Conservation (phyloP, 1,140 invertebrate genomes). For the Rhopalosiphum padi region DNA sequence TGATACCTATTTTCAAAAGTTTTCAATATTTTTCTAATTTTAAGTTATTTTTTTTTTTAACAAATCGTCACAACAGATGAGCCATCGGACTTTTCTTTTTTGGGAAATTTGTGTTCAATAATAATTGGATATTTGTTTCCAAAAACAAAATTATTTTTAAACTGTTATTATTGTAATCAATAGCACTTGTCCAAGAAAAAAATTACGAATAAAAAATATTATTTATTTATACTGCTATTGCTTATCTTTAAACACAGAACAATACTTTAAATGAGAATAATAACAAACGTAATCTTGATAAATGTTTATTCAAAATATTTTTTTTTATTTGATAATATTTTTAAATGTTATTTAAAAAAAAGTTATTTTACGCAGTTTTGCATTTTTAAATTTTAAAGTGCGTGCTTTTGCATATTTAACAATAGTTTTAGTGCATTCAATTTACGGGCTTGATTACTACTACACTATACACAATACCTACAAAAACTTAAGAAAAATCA, state of each 20-base stretch:
- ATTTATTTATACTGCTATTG: not conserved
- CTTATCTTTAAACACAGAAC: not conserved
- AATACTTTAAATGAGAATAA: not conserved
- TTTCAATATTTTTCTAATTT: too few species aligned
- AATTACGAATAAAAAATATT: not conserved
- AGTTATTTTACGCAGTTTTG: not conserved
- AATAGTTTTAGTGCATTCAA: not conserved
- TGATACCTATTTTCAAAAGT: too few species aligned
- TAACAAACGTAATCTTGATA: not conserved
- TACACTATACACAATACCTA: not conserved
- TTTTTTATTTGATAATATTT: slow-evolving; percentile 12
- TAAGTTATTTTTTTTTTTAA: too few species aligned
- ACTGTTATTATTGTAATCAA: not conserved
- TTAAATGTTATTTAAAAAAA: not conserved
- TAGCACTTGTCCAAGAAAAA: not conserved
- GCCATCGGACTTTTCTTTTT: not conserved
- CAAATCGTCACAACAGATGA: too few species aligned
- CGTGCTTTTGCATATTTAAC: slow-evolving; percentile 15
- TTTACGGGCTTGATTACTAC: not conserved
- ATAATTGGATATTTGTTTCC: not conserved
- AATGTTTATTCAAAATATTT: slow-evolving; percentile 10
- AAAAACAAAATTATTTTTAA: not conserved
- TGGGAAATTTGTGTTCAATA: not conserved
- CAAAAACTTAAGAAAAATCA: not conserved
- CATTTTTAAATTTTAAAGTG: not conserved